Percentiles rank a stretch among this genome's conserved stretches.
phyloP scores from a whole-genome alignment of 2,113 vertebrate genomes.

The Machaerirhynchus nigripectus region DNA sequence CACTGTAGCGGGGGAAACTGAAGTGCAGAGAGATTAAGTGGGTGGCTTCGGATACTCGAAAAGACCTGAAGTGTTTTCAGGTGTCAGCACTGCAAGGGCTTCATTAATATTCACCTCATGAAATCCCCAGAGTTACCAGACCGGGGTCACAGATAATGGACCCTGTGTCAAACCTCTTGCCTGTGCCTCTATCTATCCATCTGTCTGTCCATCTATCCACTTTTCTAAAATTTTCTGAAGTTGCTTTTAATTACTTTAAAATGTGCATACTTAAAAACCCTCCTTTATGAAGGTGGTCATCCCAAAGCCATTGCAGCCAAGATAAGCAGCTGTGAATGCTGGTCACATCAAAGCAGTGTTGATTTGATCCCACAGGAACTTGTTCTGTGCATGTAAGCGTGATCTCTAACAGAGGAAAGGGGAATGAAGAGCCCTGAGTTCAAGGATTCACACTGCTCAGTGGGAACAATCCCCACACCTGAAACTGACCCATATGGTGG shows the following conservation, averaged over 20 bases:
- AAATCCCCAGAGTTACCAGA: not conserved
- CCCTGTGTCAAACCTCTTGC: not conserved
- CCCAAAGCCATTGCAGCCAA: not conserved
- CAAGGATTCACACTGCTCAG: not conserved
- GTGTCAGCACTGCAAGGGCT: not conserved
- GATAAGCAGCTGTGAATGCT: not conserved
- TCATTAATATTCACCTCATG: not conserved
- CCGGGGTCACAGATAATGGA: not conserved
- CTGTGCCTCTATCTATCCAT: not conserved
- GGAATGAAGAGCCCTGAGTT: not conserved
- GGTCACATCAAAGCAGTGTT: not conserved
- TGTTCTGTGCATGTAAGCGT: not conserved
- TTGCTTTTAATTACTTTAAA: not conserved
- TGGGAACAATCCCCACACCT: not conserved
- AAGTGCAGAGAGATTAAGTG: not conserved
- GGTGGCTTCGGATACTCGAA: not conserved
- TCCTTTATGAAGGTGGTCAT: not conserved
- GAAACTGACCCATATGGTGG: not conserved
- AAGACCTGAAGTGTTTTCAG: not conserved
- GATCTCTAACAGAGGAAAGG: not conserved
- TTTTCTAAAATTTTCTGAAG: not conserved
- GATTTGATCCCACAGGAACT: not conserved
- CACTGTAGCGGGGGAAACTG: not conserved
- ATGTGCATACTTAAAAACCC: not conserved
- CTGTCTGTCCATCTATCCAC: not conserved